These are phyloP conservation scores for Ptiloglossa arizonensis DNA, from an alignment of 1,140 invertebrate genomes.

Conservation along the genomic window DNA sequence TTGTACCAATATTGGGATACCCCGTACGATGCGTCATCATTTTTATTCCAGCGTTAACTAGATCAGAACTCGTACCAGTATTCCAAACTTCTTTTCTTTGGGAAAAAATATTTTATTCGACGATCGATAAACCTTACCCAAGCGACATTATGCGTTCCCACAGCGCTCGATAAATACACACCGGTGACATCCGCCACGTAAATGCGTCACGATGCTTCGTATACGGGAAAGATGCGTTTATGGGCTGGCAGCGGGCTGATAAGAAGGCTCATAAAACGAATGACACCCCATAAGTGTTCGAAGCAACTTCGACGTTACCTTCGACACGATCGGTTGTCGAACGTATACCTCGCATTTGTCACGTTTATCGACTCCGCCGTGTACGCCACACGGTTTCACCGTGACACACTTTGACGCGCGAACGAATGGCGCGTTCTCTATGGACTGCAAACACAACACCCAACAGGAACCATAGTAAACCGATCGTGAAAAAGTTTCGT, in stretches of 20 bases:
- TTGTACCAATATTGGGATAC: no score
- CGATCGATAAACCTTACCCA: conserved; percentile 2
- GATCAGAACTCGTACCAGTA: no score
- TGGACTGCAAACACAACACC: neutral
- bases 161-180: conserved; percentile 56
- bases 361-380: conserved; percentile 72
- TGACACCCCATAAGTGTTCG: conserved; percentile 73
- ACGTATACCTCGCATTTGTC: conserved; percentile 70
- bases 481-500: conserved; percentile 19
- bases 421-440: conserved; percentile 26
- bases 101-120: neutral
- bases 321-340: conserved; percentile 66
- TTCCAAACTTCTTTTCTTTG: no score
- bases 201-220: conserved; percentile 57
- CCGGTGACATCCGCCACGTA: conserved; percentile 63
- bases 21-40: no score
- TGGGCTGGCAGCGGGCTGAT: conserved; percentile 77
- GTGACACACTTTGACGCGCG: conserved; percentile 60
- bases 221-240: conserved; percentile 73
- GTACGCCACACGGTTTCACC: conserved; percentile 50
- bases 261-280: conserved; percentile 79
- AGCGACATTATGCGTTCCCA: conserved; percentile 5
- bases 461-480: no score
- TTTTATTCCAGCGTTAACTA: no score
- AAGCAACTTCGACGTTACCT: conserved; percentile 63